Conservation (phyloP, 2,888 invertebrate genomes). For the Morpho deidamia region DNA sequence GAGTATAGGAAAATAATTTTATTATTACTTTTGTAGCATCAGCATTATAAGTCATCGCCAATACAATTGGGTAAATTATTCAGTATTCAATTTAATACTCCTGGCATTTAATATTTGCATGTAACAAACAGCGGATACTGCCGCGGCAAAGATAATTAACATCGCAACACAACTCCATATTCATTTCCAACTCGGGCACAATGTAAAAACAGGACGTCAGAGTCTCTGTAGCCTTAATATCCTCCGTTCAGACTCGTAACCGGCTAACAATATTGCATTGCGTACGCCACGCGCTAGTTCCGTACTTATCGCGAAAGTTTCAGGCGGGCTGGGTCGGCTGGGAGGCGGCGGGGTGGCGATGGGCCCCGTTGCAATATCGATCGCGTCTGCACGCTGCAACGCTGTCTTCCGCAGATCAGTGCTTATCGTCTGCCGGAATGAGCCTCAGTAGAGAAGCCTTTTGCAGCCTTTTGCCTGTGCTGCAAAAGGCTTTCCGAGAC, state of each 20-base stretch:
- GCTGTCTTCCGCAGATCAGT: conserved; percentile 76
- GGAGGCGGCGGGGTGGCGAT: conserved; percentile 26
- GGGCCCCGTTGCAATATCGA: conserved; percentile 67
- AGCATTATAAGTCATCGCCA: no score
- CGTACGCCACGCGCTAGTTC: conserved; percentile 77
- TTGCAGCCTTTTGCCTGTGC: no score
- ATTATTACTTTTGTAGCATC: no score
- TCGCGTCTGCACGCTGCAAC: conserved; percentile 72
- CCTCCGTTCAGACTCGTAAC: conserved; percentile 74
- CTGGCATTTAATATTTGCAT: no score
- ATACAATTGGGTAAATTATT: no score
- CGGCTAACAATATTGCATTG: conserved; percentile 77
- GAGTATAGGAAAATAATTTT: no score
- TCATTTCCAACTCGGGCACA: conserved; percentile 62
- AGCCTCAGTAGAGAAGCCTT: no score
- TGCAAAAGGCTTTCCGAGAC: conserved; percentile 56
- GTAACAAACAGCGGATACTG: not conserved
- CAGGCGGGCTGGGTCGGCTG: conserved; percentile 37
- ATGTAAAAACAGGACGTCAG: conserved; percentile 63
- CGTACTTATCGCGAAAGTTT: conserved; percentile 77
- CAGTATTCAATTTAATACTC: no score
- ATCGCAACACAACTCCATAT: conserved; percentile 56
- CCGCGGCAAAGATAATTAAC: conserved; percentile 22
- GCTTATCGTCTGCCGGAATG: conserved; percentile 69
- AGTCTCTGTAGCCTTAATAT: conserved; percentile 72